phyloP scores from a whole-genome alignment of 2,113 vertebrate species.

The Scomber scombrus region DNA sequence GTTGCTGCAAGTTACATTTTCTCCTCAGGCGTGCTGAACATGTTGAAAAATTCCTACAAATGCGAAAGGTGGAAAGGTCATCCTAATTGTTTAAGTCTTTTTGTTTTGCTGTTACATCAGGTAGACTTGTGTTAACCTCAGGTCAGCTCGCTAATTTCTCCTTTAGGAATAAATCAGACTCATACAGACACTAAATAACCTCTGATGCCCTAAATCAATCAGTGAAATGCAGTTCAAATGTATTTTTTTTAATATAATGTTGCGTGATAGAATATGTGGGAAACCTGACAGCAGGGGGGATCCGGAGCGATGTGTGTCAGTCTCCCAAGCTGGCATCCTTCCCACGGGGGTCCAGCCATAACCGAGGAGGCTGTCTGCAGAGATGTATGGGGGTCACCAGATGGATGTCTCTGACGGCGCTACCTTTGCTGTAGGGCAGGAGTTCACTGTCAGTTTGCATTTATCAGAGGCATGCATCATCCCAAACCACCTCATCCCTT shows the following conservation, averaged over 20 bases:
- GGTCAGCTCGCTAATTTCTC: conserved; percentile 3
- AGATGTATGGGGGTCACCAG: conserved; percentile 74
- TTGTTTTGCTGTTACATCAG: not conserved
- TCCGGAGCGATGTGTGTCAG: conserved; percentile 57
- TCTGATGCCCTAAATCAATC: not conserved
- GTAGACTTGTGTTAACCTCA: conserved; percentile 18
- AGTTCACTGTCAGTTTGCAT: conserved; percentile 74
- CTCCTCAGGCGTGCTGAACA: not conserved
- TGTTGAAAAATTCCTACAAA: not conserved
- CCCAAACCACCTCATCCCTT: conserved; percentile 35
- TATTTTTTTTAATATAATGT: not conserved
- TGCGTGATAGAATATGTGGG: conserved; percentile 14
- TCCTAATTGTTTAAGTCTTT: conserved; percentile 4
- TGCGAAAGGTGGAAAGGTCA: not conserved
- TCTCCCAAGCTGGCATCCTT: conserved; percentile 78
- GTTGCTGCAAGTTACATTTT: conserved; percentile 50
- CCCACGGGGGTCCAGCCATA: conserved; percentile 73
- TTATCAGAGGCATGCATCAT: conserved; percentile 69
- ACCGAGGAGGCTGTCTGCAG: conserved; percentile 54
- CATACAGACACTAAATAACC: not conserved
- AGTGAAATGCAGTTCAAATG: not conserved
- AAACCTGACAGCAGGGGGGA: conserved; percentile 50
- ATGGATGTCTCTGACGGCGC: conserved; percentile 70
- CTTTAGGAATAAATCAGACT: not conserved
- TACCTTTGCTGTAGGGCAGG: conserved; percentile 74